A percentile compares a stretch with the other conserved stretches of the same genome.
Evolutionary conservation across 1,140 invertebrate genomes (phyloP).

Genomic region (Drosophila ananassae): DNA sequence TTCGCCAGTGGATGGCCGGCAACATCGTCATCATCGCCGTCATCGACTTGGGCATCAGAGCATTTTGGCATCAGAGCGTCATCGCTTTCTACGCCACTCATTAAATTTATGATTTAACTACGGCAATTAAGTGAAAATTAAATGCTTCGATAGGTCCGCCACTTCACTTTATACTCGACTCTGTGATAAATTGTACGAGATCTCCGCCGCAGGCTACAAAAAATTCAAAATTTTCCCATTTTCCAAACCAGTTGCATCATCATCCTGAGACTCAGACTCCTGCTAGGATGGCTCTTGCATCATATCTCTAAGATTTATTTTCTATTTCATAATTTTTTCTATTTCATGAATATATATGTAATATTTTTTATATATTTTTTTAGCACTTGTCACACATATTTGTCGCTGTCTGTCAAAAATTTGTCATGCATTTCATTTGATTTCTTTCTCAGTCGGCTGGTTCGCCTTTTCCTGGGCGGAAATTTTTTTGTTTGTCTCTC

Average conservation of each 20-base stretch:
- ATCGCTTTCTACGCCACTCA: slow-evolving; percentile 53
- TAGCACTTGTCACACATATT: slow-evolving; percentile 14
- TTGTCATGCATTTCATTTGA: slow-evolving; percentile 61
- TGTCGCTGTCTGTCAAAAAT: slow-evolving; percentile 19
- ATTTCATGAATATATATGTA: not conserved
- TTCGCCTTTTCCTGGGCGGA: slow-evolving; percentile 40
- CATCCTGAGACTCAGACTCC: slow-evolving; percentile 20
- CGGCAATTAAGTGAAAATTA: slow-evolving; percentile 61
- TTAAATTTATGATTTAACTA: slow-evolving; percentile 62
- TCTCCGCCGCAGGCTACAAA: slow-evolving; percentile 23
- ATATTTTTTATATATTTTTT: not conserved
- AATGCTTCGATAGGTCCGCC: slow-evolving; percentile 43
- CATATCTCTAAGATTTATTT: not conserved
- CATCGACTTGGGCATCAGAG: not conserved
- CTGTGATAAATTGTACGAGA: slow-evolving; percentile 18
- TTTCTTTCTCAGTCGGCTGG: slow-evolving; percentile 23
- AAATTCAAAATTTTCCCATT: slow-evolving; percentile 1
- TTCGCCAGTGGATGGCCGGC: slow-evolving; percentile 21
- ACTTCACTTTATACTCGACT: slow-evolving; percentile 1
- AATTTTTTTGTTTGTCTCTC: slow-evolving; percentile 13
- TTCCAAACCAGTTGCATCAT: slow-evolving; percentile 18
- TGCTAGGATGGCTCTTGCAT: not conserved
- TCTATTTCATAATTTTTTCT: not conserved
- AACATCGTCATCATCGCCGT: slow-evolving; percentile 8
- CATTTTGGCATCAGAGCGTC: slow-evolving; percentile 3